These are phyloP conservation scores for Drosophila novamexicana DNA, from an alignment of 1,140 invertebrate species.

Conservation along the genomic window DNA sequence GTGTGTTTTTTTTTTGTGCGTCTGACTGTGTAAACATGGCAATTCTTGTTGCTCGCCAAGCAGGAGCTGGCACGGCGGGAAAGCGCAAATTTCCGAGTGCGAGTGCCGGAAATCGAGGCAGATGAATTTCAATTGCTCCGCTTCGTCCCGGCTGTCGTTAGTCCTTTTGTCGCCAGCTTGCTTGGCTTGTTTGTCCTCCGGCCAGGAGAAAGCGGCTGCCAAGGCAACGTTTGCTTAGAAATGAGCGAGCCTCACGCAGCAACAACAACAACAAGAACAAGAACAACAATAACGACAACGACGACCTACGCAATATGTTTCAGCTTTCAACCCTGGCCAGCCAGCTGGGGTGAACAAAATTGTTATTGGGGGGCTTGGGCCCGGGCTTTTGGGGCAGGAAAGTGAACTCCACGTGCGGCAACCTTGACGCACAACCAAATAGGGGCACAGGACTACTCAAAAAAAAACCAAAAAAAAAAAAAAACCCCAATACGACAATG, in stretches of 20 bases:
- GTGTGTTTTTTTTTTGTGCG: conserved; percentile 14
- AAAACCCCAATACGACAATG: conserved; percentile 38
- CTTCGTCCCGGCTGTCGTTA: conserved; percentile 37
- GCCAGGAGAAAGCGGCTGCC: conserved; percentile 56
- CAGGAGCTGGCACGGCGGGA: conserved; percentile 34
- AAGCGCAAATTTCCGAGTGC: conserved; percentile 53
- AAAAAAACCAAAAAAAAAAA: conserved; percentile 2
- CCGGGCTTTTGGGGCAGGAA: background rate
- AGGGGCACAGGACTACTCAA: conserved; percentile 5
- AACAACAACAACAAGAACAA: conserved; percentile 27
- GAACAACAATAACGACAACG: conserved; percentile 22
- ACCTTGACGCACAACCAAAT: conserved; percentile 39
- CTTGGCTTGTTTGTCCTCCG: conserved; percentile 54
- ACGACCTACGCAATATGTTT: conserved; percentile 82
- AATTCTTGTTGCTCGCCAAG: conserved; percentile 48
- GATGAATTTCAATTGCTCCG: conserved; percentile 74
- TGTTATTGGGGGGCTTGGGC: conserved; percentile 16
- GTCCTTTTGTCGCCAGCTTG: conserved; percentile 22
- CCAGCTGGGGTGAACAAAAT: conserved; percentile 36
- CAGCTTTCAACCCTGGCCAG: conserved; percentile 62
- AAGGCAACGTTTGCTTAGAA: conserved; percentile 63
- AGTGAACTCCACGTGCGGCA: conserved; percentile 38
- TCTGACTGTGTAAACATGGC: conserved; percentile 47
- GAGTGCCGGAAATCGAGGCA: conserved; percentile 67
- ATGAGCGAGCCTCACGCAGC: conserved; percentile 63